phyloP scores from a whole-genome alignment of 2,888 invertebrate species.

The Drosophila planitibia region DNA sequence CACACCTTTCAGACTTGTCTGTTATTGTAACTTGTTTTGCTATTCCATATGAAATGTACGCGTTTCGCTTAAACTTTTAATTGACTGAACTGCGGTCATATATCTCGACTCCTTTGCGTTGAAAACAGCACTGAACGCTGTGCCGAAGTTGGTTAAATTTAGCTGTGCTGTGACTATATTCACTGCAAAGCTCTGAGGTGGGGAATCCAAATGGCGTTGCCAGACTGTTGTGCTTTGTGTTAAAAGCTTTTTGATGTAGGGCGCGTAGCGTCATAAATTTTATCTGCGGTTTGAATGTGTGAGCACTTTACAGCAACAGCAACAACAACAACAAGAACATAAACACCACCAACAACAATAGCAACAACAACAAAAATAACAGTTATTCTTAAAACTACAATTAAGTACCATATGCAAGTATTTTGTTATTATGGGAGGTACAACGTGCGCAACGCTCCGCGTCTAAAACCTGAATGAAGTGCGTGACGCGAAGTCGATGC shows the following conservation, averaged over 20 bases:
- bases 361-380: conserved; percentile 11
- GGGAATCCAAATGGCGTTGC: conserved; percentile 37
- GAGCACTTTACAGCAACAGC: conserved; percentile 3
- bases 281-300: conserved; percentile 15
- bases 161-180: conserved; percentile 37
- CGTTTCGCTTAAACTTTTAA: conserved; percentile 37
- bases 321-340: conserved; percentile 21
- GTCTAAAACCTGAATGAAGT: conserved; percentile 29
- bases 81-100: conserved; percentile 28
- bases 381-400: conserved; percentile 8
- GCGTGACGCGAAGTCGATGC: not conserved
- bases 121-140: conserved; percentile 41
- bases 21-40: conserved; percentile 35
- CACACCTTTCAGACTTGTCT: conserved; percentile 41
- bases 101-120: conserved; percentile 46
- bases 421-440: not conserved
- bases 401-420: conserved; percentile 22
- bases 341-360: conserved; percentile 1
- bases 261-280: conserved; percentile 14
- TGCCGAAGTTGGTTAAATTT: conserved; percentile 22
- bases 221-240: conserved; percentile 2
- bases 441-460: conserved; percentile 8
- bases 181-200: conserved; percentile 34
- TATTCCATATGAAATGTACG: conserved; percentile 44
- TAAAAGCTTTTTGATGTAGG: conserved; percentile 13